phyloP scores from a whole-genome alignment of 2,888 invertebrate genomes.

The Podabrus alpinus region DNA sequence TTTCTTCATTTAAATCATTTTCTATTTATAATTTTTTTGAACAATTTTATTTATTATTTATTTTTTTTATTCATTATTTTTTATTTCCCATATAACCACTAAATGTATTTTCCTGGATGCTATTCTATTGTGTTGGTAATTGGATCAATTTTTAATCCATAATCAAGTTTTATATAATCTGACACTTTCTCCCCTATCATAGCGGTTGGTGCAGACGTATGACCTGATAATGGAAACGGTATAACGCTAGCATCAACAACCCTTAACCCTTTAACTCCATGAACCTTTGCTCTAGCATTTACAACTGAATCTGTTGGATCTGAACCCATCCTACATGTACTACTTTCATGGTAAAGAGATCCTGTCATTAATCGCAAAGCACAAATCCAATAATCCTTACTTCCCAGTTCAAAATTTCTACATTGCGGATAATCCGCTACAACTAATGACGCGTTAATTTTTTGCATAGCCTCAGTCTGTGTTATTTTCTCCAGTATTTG shows the following conservation, averaged over 20 bases:
- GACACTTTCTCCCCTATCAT: constrained; percentile 60
- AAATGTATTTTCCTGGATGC: no score
- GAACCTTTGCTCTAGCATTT: constrained; percentile 56
- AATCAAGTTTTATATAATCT: constrained; percentile 1
- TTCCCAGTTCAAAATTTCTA: neutral
- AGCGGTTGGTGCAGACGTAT: constrained; percentile 58
- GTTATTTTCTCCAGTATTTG: constrained; percentile 42
- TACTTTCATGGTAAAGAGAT: constrained; percentile 27
- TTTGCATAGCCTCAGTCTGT: constrained; percentile 62
- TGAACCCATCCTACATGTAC: constrained; percentile 34
- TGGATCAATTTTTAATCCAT: neutral
- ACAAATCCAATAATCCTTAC: constrained; percentile 35
- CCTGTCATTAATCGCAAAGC: constrained; percentile 28
- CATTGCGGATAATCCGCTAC: constrained; percentile 28
- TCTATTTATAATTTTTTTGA: no score
- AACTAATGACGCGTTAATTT: constrained; percentile 60
- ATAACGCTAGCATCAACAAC: constrained; percentile 49
- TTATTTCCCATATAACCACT: no score
- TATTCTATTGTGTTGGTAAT: neutral
- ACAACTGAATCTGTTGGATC: constrained; percentile 26
- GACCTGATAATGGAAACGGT: constrained; percentile 58
- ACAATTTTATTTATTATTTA: no score
- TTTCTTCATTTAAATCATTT: no score
- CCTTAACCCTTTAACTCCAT: constrained; percentile 66
- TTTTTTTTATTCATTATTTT: no score